phyloP scores from a whole-genome alignment of 2,113 vertebrate genomes.

The Tiliqua scincoides region DNA sequence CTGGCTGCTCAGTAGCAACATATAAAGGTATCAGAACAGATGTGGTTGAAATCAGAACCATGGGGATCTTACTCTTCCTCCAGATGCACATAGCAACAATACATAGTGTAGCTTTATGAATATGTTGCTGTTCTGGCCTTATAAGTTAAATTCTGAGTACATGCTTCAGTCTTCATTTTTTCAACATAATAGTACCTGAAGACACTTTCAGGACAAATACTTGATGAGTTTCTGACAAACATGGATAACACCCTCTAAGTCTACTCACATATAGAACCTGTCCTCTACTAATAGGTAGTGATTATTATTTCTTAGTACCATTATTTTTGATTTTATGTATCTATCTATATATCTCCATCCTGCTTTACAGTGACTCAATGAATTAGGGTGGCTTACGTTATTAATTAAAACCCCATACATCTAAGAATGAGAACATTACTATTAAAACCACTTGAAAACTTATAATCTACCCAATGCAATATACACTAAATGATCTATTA shows the following conservation, averaged over 20 bases:
- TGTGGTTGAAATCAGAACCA: conserved; percentile 53
- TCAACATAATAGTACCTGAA: conserved; percentile 23
- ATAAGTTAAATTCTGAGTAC: conserved; percentile 35
- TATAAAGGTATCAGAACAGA: conserved; percentile 58
- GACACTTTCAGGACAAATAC: background rate
- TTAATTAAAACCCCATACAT: no score
- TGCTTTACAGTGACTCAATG: no score
- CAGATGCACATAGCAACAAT: conserved; percentile 49
- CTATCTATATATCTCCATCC: background rate
- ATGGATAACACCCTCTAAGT: background rate
- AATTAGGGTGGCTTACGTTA: no score
- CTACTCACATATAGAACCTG: conserved; percentile 5
- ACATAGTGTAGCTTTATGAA: conserved; percentile 32
- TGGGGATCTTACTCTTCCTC: conserved; percentile 49
- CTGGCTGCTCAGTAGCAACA: conserved; percentile 38
- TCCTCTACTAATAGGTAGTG: background rate
- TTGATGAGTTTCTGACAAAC: conserved; percentile 21
- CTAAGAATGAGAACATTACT: no score
- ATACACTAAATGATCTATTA: no score
- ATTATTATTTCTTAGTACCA: background rate
- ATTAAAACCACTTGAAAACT: no score
- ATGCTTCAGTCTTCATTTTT: background rate
- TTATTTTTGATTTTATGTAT: no score
- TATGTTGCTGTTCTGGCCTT: background rate
- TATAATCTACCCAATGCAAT: no score